Evolutionary conservation across 2,888 invertebrate species (phyloP).

Genomic region (Perizoma flavofasciatum): DNA sequence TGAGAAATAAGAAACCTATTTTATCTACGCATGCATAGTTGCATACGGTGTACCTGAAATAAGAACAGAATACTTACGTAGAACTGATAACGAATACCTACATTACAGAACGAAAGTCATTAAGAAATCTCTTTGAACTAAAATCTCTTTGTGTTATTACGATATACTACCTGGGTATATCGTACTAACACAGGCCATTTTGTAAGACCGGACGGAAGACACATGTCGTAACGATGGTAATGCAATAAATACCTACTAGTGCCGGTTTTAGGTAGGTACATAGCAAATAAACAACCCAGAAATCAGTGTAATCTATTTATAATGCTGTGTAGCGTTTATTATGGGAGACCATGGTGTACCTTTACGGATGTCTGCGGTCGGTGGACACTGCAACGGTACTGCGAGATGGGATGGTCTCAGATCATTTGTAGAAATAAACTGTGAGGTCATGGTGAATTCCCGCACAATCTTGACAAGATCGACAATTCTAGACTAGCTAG

Average conservation of each 20-base stretch:
- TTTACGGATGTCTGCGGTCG: constrained; percentile 33
- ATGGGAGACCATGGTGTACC: constrained; percentile 23
- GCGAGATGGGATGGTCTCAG: constrained; percentile 4
- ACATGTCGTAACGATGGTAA: constrained; percentile 19
- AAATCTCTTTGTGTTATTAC: background rate
- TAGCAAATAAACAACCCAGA: constrained; percentile 16
- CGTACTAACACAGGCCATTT: background rate
- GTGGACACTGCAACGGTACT: constrained; percentile 32
- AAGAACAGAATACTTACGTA: no score
- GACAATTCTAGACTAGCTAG: constrained; percentile 20
- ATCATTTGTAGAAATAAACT: constrained; percentile 11
- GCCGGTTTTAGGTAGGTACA: constrained; percentile 2
- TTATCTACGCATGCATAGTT: no score
- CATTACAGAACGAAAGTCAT: no score
- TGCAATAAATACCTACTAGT: constrained; percentile 9
- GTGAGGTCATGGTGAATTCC: constrained; percentile 23
- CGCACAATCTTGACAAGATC: background rate
- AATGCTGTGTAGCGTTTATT: constrained; percentile 24
- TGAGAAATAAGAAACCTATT: no score
- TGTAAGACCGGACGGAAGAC: constrained; percentile 5
- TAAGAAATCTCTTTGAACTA: background rate
- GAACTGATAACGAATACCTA: no score
- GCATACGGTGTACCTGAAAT: no score
- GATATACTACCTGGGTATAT: no score
- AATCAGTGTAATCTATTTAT: constrained; percentile 36